Conservation (phyloP, 2,113 vertebrate genomes). For the Pterophyllum scalare region DNA sequence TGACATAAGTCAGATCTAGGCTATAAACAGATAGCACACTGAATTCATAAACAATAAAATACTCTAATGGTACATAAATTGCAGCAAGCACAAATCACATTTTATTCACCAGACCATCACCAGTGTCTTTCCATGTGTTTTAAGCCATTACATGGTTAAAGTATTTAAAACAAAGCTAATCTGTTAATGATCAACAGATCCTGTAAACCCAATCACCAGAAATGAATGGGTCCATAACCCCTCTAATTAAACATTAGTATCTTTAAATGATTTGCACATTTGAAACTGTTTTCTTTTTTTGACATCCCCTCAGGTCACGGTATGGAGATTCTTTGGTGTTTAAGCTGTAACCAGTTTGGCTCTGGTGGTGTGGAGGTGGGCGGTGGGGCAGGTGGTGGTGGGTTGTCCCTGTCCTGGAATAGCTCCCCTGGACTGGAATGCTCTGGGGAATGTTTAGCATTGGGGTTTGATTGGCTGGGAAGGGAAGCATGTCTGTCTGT, state of each 20-base stretch:
- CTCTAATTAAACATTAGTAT: not conserved
- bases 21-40: no score
- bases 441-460: conserved; percentile 64
- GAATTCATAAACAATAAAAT: not conserved
- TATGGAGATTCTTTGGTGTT: not conserved
- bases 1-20: no score
- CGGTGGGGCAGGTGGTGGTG: not conserved
- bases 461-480: conserved; percentile 52
- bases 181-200: not conserved
- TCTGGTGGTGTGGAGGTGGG: conserved; percentile 25
- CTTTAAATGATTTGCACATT: not conserved
- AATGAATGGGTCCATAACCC: not conserved
- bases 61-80: not conserved
- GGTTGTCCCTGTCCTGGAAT: conserved; percentile 76
- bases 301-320: conserved; percentile 3
- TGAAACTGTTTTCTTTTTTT: not conserved
- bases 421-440: conserved; percentile 78
- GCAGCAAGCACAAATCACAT: not conserved
- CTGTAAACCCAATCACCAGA: not conserved
- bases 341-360: conserved; percentile 33
- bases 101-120: conserved; percentile 12
- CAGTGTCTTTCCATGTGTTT: not conserved
- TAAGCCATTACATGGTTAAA: not conserved
- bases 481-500: conserved; percentile 31
- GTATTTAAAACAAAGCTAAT: conserved; percentile 1